Evolutionary conservation across 2,888 invertebrate species (phyloP), one percentile per base, ranked within the genome.

Genomic region (Ypsolopha sequella): DNA sequence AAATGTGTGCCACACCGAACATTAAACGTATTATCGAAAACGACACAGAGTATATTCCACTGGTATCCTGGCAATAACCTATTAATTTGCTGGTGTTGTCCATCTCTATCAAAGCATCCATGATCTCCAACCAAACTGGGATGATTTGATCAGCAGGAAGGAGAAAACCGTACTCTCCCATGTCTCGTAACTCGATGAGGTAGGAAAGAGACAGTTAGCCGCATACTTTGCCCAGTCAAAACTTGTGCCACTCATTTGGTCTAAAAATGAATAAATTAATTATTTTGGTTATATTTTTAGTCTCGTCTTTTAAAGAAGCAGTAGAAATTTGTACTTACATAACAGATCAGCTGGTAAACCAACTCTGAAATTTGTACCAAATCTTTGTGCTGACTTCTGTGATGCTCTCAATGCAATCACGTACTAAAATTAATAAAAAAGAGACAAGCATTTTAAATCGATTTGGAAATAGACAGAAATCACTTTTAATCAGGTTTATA

Each of bases 171-270:
- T 75, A 87, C 7, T 69, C 67, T 2, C 90, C 90, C 3, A 76
- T 75, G 58, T 91, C 91, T 33, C 90, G 68, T 0, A 91, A 78
- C 61, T 92, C 91, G n/a, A 90, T 73, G 0, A 90, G 87, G 60
- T 87, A 89, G 1, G 88, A 68, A 41, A 90, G 79, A 6, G 88
- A 87, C 0, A 89, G 1, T 85, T 70, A 0, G 80, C 71, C 1
- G 61, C 70, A 2, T 81, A 77, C 57, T 90, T 88, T 0, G 88
- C 90, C 88, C 89, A 91, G 61, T 91, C 91, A 48, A 86, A 86
- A 44, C 82, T 86, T 4, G 80, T 68, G 1, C 88, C 88, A n/a
- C 81, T 85, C 73, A 88, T 84, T 11, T 68, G 65, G 58, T 88
- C 88, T 88, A 66, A 33, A 47, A 50, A 24, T 24, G 2, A 24